Percentiles rank a stretch among this genome's conserved stretches.
Conservation (phyloP, 2,113 vertebrate genomes). For the Nipponia nippon region DNA sequence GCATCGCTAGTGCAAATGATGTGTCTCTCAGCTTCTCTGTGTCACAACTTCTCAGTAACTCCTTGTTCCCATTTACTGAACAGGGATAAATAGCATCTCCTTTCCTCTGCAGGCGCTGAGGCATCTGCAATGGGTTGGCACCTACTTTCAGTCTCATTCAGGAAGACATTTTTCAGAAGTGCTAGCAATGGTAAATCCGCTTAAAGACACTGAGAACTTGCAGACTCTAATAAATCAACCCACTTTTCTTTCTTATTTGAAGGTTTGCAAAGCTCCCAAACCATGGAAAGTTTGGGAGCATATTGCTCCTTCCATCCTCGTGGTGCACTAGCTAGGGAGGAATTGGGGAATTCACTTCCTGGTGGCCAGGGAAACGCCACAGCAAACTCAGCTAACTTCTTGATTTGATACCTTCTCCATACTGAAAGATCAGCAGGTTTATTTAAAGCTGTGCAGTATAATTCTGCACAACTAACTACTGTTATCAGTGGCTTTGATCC, state of each 20-base stretch:
- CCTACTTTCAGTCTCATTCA: not conserved
- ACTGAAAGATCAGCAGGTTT: not conserved
- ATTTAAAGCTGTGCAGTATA: not conserved
- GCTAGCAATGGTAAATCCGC: not conserved
- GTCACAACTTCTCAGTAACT: not conserved
- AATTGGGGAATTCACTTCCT: not conserved
- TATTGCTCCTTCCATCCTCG: not conserved
- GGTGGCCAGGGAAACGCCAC: not conserved
- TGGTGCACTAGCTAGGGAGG: not conserved
- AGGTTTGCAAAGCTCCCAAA: not conserved
- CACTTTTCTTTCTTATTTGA: not conserved
- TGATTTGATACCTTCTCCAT: not conserved
- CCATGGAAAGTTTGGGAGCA: rapidly evolving
- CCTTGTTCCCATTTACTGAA: not conserved
- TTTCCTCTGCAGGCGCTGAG: not conserved
- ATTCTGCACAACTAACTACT: not conserved
- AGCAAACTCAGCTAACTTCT: not conserved
- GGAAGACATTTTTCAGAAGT: not conserved
- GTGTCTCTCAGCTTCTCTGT: not conserved
- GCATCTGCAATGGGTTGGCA: not conserved
- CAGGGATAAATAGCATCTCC: not conserved
- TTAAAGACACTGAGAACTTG: not conserved
- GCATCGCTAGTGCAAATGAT: not conserved
- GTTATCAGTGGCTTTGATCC: not conserved
- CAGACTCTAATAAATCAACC: not conserved